These are phyloP conservation scores for Eleutherodactylus coqui DNA, from an alignment of 2,797 vertebrate genomes.

Conservation along the genomic window DNA sequence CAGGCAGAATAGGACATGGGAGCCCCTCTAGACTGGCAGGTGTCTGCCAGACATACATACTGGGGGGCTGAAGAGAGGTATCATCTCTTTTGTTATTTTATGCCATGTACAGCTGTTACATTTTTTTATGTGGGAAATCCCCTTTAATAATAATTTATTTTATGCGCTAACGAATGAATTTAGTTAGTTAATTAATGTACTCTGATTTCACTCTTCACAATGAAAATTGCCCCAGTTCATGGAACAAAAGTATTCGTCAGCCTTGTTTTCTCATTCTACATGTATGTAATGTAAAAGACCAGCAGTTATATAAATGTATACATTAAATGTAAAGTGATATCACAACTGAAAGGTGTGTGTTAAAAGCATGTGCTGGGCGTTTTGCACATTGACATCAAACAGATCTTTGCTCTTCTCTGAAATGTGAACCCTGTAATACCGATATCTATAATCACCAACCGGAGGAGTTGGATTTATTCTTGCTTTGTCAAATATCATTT, in stretches of 20 bases:
- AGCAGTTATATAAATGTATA: constrained; percentile 5
- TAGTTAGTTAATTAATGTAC: too few relatives aligned
- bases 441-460: constrained; percentile 5
- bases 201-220: neutral
- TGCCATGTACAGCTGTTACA: too few relatives aligned
- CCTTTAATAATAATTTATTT: too few relatives aligned
- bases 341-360: constrained; percentile 1
- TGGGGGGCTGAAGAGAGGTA: too few relatives aligned
- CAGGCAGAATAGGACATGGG: too few relatives aligned
- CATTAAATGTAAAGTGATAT: constrained; percentile 22
- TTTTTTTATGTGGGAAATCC: too few relatives aligned
- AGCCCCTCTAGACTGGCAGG: too few relatives aligned
- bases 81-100: too few relatives aligned
- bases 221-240: neutral
- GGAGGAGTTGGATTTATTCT: constrained; percentile 9
- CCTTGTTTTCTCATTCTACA: too few relatives aligned
- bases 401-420: constrained; percentile 38
- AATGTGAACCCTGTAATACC: constrained; percentile 32
- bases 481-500: neutral
- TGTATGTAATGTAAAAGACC: neutral
- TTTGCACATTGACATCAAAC: constrained; percentile 47
- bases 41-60: too few relatives aligned
- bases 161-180: too few relatives aligned
- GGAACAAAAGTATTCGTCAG: neutral
- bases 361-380: neutral